These are phyloP conservation scores for Amblyraja radiata DNA, from an alignment of 2,797 vertebrate species.

Conservation along the genomic window DNA sequence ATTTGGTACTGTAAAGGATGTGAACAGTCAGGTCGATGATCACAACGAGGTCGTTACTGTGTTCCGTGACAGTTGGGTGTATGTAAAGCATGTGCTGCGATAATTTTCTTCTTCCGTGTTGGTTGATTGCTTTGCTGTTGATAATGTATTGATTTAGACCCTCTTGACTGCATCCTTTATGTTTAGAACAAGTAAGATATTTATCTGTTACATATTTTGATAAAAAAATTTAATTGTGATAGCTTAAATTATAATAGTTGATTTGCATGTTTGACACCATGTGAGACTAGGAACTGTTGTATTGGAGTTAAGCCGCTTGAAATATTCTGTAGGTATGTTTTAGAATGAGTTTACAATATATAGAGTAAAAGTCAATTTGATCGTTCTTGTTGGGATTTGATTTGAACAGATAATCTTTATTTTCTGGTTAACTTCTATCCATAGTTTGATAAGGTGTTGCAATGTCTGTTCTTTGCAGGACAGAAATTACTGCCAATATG, in stretches of 20 bases:
- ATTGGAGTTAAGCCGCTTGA: neutral
- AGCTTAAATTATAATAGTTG: neutral
- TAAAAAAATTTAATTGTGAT: neutral
- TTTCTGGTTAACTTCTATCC: neutral
- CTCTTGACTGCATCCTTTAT: neutral
- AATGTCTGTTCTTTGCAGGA: neutral
- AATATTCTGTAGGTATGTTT: neutral
- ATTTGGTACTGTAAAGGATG: conserved; percentile 24
- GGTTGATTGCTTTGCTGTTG: conserved; percentile 13
- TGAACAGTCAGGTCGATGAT: neutral
- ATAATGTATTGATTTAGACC: neutral
- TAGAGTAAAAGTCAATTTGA: neutral
- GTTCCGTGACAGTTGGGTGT: neutral
- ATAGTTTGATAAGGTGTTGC: neutral
- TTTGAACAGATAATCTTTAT: neutral
- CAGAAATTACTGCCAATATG: neutral
- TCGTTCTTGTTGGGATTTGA: neutral
- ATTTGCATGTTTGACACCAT: neutral
- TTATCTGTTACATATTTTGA: neutral
- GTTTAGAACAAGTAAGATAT: neutral
- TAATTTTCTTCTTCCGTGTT: conserved; percentile 10
- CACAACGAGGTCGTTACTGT: conserved; percentile 21
- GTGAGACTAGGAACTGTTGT: neutral
- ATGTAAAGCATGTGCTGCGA: neutral
- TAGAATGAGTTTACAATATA: neutral